Evolutionary conservation across 2,113 vertebrate genomes (phyloP), one percentile per base, ranked within the genome.

Genomic region (Anolis sagrei): DNA sequence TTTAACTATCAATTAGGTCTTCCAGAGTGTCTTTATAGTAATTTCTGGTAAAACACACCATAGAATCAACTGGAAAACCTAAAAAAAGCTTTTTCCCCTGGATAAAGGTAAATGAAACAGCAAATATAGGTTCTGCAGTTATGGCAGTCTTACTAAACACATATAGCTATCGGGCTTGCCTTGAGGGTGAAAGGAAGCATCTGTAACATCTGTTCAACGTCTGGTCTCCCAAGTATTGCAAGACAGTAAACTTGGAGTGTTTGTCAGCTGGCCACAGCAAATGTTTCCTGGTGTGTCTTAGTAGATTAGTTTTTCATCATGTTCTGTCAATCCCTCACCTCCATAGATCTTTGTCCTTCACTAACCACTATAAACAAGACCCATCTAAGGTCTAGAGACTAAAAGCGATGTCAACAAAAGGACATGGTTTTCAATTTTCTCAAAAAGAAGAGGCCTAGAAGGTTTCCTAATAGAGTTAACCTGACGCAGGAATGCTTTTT

Each of bases 341-440:
- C 62, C 62, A 27, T 1, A 48, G 27, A 29, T 48, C 2, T 80
- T n/a, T 66, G 62, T 44, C 14, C 27, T 83, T 62, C 62, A 9
- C 44, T 25, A 9, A 27, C 18, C 8, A 3, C 4, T 76, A 14
- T n/a, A 48, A 64, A 7, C 5, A 18, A 3, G 29, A 9, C 27
- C 34, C 48, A 34, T 13, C 18, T 73, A 34, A 82, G 34, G 39
- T 44, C 7, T 32, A 18, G 49, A 80, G 88, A 87, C 89, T 76
- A 76, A 72, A 61, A 86, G 39, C 19, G 61, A 3, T 27, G 49
- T 29, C 89, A 83, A 69, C 92, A 92, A 90, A 83, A 89, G 54
- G 23, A 72, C 29, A 85, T 91, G 51, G 84, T 64, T 58, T 32
- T 79, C 76, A 83, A 87, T 49, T 75, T 90, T 83, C 23, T 73